Evolutionary conservation across 2,888 invertebrate genomes (phyloP).

Genomic region (Microctonus hyperodae): DNA sequence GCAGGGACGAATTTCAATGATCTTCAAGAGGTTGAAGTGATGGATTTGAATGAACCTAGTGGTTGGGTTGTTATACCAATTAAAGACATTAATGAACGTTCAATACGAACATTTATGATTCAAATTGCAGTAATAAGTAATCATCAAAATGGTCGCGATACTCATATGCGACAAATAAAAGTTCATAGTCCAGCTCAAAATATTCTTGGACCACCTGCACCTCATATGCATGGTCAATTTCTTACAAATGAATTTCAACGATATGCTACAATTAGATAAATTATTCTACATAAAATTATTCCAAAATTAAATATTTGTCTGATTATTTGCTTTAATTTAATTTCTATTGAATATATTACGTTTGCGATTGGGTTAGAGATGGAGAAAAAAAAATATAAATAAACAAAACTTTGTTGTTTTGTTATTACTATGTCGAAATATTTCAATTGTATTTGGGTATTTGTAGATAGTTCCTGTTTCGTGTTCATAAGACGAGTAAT

Average conservation of each 20-base stretch:
- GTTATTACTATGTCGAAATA: too few species aligned
- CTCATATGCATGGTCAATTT: slow-evolving; percentile 77
- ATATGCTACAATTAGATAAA: slow-evolving; percentile 80
- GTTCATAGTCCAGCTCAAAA: slow-evolving; percentile 86
- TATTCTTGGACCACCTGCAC: slow-evolving; percentile 71
- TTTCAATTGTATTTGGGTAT: too few species aligned
- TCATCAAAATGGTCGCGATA: slow-evolving; percentile 98
- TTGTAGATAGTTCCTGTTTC: too few species aligned
- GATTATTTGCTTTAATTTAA: slow-evolving; percentile 5
- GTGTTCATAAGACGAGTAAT: neutral
- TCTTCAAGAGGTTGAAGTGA: slow-evolving; percentile 92
- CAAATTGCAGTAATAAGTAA: slow-evolving; percentile 97
- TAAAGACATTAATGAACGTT: slow-evolving; percentile 84
- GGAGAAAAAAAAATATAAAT: neutral
- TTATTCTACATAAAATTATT: slow-evolving; percentile 11
- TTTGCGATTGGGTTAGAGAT: too few species aligned
- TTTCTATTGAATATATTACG: slow-evolving; percentile 22
- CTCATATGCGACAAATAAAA: slow-evolving; percentile 96
- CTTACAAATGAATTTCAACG: slow-evolving; percentile 84
- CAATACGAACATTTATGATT: slow-evolving; percentile 94
- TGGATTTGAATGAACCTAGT: slow-evolving; percentile 91
- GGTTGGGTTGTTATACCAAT: slow-evolving; percentile 97
- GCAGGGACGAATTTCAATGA: slow-evolving; percentile 97
- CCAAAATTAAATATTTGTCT: too few species aligned
- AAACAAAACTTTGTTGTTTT: neutral